Base-by-base conservation (phyloP, 2,888 invertebrate genomes). In the Crossocerus cetratus region DNA sequence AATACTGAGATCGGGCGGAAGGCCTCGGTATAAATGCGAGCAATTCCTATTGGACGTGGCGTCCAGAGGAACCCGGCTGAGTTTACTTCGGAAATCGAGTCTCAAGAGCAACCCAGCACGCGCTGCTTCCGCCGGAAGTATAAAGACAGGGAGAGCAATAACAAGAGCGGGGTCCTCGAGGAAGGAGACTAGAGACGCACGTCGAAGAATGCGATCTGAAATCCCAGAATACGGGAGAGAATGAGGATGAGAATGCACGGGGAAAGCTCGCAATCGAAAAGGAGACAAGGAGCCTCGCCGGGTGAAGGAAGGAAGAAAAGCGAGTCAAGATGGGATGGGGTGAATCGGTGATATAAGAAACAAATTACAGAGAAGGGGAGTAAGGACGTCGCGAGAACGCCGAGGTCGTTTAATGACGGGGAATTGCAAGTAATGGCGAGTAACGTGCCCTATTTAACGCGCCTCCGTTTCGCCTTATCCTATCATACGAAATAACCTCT, bases 361-460 rank as follows among this genome's bases (percentile, higher is more conserved):
- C 72, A 81, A 82, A 82, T 82, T 82, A 74, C 69, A 78, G 69
- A 69, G 63, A 67, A 62, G 64, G 61, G 61, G 59, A 59, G 61
- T 49, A 22, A 60, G 68, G 63, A 44, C 32, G 62, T 16, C 49
- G n/a, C 14, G 72, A 72, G 76, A 77, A 81, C 69, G 77, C 78
- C 72, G 60, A 77, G 74, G 72, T 81, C 68, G 79, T 78, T 83
- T 81, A 82, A 84, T 81, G 86, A 83, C 79, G 79, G 78, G 84
- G 82, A 77, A 84, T 82, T 84, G 81, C 78, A 78, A 82, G 85
- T 86, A 85, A 86, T 83, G 82, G 83, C 75, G 76, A 78, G 74
- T 84, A 86, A 86, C 81, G 81, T 78, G 80, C 74, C 74, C 80
- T 78, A 80, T 82, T 82, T 82, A 82, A 82, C 80, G 11, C 32